These are phyloP conservation scores for Triplophysa bombifrons DNA, from an alignment of 2,797 vertebrate genomes.

Conservation along the genomic window DNA sequence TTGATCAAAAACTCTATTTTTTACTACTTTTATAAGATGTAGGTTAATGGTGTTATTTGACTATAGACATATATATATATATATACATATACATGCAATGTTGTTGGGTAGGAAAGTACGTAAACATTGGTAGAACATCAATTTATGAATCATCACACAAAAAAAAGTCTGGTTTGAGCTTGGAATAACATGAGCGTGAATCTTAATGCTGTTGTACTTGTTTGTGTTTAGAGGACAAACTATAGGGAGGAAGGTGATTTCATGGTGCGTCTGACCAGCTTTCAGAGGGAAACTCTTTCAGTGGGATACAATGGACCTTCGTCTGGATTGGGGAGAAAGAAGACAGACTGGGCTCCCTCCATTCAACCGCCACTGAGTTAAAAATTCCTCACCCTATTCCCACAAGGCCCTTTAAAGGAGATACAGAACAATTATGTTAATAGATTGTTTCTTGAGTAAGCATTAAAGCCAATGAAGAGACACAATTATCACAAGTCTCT, in stretches of 20 bases:
- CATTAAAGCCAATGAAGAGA: slow-evolving; percentile 33
- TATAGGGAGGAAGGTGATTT: slow-evolving; percentile 54
- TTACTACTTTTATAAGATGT: no score
- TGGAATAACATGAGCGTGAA: no score
- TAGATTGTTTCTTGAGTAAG: slow-evolving; percentile 57
- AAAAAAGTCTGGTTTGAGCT: neutral
- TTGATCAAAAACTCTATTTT: no score
- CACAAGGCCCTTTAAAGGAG: slow-evolving; percentile 81
- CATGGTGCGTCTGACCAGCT: slow-evolving; percentile 72
- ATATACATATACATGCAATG: no score
- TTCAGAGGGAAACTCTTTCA: slow-evolving; percentile 70
- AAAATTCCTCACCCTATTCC: slow-evolving; percentile 76
- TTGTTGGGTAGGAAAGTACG: no score
- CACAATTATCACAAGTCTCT: slow-evolving; percentile 11
- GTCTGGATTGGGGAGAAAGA: slow-evolving; percentile 66
- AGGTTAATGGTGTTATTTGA: no score
- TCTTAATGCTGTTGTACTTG: neutral
- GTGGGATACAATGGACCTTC: slow-evolving; percentile 73
- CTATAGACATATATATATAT: no score
- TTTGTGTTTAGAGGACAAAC: slow-evolving; percentile 58
- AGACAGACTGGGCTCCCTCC: slow-evolving; percentile 73
- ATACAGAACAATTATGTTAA: slow-evolving; percentile 86
- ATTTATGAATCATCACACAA: no score
- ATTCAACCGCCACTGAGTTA: slow-evolving; percentile 74
- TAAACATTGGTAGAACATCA: no score